Conservation (phyloP, 2,888 invertebrate species). For the Caenorhabditis sulstoni region DNA sequence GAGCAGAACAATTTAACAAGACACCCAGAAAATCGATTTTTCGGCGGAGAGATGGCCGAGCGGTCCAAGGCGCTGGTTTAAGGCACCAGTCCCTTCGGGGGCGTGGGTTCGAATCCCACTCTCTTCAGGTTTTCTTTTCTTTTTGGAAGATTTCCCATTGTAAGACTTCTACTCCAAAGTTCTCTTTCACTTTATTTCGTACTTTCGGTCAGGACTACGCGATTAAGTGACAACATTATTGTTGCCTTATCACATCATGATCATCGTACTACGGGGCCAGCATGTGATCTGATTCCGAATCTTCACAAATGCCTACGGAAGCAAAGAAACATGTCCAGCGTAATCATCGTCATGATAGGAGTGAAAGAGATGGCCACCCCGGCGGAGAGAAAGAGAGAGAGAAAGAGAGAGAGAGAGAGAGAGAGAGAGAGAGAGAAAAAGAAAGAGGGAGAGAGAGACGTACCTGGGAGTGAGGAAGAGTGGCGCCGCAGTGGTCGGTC, state of each 20-base stretch:
- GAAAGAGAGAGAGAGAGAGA: too few species aligned
- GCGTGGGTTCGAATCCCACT: constrained; percentile 92
- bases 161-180: too few species aligned
- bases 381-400: too few species aligned
- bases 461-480: constrained; percentile 63
- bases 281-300: constrained; percentile 22
- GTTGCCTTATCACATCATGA: constrained; percentile 2
- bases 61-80: constrained; percentile 89
- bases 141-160: too few species aligned
- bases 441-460: constrained; percentile 14
- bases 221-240: constrained; percentile 9
- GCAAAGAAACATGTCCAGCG: background rate
- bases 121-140: constrained; percentile 62
- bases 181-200: background rate
- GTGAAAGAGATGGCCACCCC: too few species aligned
- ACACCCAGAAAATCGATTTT: too few species aligned
- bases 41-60: constrained; percentile 62
- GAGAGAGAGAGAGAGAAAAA: too few species aligned
- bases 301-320: too few species aligned
- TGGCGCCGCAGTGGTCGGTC: constrained; percentile 53
- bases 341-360: background rate
- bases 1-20: background rate
- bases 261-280: constrained; percentile 3
- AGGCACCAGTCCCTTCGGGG: constrained; percentile 89
- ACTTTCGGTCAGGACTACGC: background rate